Percentiles rank a stretch among this genome's conserved stretches.
phyloP scores from a whole-genome alignment of 2,797 vertebrate species.

The Spheniscus humboldti region DNA sequence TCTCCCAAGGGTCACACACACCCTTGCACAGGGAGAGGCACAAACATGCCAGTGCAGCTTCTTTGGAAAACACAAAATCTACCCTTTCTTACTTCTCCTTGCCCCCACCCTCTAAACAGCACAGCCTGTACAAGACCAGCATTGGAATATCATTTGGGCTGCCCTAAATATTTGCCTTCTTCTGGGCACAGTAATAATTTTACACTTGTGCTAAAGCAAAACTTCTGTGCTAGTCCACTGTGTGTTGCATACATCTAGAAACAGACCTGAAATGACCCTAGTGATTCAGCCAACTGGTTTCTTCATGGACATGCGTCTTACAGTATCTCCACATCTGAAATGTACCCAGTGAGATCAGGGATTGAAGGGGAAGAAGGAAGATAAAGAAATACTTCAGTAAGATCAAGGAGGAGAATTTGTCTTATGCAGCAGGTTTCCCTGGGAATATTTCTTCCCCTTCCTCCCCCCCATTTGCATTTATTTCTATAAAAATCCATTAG shows the following conservation, averaged over 20 bases:
- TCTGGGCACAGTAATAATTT: background rate
- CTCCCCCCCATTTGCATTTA: background rate
- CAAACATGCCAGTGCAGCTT: background rate
- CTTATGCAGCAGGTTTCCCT: background rate
- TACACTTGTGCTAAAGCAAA: background rate
- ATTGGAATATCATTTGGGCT: background rate
- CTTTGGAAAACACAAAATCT: background rate
- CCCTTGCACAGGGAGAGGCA: background rate
- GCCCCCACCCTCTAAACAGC: background rate
- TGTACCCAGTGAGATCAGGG: background rate
- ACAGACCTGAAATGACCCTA: background rate
- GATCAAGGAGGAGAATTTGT: background rate
- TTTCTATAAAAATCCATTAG: background rate
- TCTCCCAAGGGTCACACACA: background rate
- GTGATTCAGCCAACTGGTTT: background rate
- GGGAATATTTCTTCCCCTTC: background rate
- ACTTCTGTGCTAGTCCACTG: background rate
- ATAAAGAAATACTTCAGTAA: background rate
- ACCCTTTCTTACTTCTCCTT: background rate
- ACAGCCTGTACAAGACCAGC: background rate
- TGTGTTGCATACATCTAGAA: background rate
- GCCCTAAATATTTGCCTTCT: background rate
- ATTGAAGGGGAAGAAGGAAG: background rate
- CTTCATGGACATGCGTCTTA: background rate
- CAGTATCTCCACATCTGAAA: background rate